Evolutionary conservation across 1,140 invertebrate species (phyloP).

Genomic region (Ceratitis capitata): DNA sequence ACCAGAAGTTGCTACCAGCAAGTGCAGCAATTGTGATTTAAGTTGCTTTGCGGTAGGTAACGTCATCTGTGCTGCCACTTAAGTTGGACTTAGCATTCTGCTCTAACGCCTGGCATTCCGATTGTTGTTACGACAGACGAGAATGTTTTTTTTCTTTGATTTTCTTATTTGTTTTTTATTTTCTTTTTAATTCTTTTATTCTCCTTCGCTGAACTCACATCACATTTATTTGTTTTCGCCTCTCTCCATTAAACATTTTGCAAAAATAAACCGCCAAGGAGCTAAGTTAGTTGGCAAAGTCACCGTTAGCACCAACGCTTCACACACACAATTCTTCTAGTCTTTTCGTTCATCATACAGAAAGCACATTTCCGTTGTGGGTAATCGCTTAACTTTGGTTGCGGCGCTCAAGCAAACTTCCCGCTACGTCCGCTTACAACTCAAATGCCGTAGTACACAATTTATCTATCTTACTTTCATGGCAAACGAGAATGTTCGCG

Average conservation of each 20-base stretch:
- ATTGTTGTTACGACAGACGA: background rate
- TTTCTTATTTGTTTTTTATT: background rate
- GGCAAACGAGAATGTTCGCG: background rate
- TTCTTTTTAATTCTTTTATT: background rate
- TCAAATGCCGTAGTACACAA: background rate
- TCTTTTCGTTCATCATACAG: background rate
- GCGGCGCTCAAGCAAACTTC: constrained; percentile 14
- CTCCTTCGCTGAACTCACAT: background rate
- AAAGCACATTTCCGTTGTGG: constrained; percentile 12
- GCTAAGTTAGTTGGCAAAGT: background rate
- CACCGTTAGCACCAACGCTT: background rate
- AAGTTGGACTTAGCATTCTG: background rate
- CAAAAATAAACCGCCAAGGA: background rate
- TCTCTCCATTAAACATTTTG: background rate
- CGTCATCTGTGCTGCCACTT: background rate
- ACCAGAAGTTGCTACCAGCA: background rate
- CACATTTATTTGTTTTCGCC: background rate
- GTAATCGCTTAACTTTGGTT: constrained; percentile 25
- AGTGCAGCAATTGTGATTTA: background rate
- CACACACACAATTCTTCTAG: background rate
- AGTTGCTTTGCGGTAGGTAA: constrained; percentile 21
- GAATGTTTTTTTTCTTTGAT: background rate
- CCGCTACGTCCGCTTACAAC: background rate
- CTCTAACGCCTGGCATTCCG: background rate
- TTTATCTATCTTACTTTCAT: constrained; percentile 3